Evolutionary conservation across 2,888 invertebrate species (phyloP).

Genomic region (Malthinus seriepunctatus): DNA sequence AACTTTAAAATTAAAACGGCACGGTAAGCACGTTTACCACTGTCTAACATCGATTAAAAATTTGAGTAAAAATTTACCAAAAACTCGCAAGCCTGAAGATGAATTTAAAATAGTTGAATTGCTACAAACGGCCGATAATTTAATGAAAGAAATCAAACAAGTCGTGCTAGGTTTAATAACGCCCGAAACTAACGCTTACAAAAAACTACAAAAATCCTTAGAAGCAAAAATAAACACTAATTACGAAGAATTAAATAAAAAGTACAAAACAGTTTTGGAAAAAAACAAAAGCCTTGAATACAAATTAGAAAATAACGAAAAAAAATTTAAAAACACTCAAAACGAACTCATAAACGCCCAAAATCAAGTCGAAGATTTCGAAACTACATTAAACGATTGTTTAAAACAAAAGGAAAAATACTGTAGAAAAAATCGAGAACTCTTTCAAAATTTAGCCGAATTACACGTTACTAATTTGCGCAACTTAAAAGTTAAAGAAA

Average conservation of each 20-base stretch:
- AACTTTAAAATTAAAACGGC: background rate
- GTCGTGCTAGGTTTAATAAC: background rate
- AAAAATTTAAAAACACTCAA: background rate
- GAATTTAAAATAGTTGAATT: slow-evolving; percentile 1
- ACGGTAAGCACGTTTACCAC: background rate
- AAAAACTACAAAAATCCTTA: background rate
- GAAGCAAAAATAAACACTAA: background rate
- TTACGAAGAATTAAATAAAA: slow-evolving; percentile 2
- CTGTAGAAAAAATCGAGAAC: background rate
- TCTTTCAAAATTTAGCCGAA: background rate
- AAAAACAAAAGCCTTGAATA: background rate
- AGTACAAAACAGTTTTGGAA: background rate
- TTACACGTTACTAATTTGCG: background rate
- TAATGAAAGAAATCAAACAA: slow-evolving; percentile 5
- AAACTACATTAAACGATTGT: background rate
- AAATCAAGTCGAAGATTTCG: background rate
- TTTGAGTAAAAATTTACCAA: background rate
- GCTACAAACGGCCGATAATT: background rate
- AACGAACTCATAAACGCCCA: background rate
- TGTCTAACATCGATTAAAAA: background rate
- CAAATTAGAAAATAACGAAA: background rate
- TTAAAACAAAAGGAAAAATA: slow-evolving; percentile 4
- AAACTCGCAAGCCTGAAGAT: background rate
- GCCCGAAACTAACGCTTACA: background rate
- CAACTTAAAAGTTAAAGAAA: background rate